Evolutionary conservation across 2,113 vertebrate species (phyloP).

Genomic region (Tichodroma muraria): DNA sequence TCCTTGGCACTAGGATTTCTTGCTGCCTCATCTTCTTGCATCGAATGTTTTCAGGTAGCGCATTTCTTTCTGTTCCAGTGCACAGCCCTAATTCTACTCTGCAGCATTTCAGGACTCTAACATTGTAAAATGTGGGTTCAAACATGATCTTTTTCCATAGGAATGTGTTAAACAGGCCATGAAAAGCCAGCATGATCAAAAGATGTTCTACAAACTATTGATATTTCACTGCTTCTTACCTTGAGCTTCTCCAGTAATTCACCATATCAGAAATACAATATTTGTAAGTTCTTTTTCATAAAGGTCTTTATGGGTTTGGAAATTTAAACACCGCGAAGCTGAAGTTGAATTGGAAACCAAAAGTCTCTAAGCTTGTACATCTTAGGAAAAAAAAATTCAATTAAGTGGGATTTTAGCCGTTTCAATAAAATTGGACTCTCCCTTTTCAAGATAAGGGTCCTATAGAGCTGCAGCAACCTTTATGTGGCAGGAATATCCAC

Average conservation of each 20-base stretch:
- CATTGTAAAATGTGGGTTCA: conserved; percentile 27
- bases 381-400: conserved; percentile 98
- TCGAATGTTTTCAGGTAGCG: background rate
- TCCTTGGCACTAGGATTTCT: background rate
- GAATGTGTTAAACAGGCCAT: conserved; percentile 62
- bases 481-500: conserved; percentile 83
- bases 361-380: conserved; percentile 95
- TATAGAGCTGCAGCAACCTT: conserved; percentile 79
- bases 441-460: conserved; percentile 93
- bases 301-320: conserved; percentile 81
- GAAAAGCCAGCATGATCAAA: conserved; percentile 51
- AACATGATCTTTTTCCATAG: conserved; percentile 45
- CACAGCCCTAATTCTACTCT: conserved; percentile 38
- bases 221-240: conserved; percentile 59
- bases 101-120: conserved; percentile 7
- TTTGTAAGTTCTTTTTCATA: conserved; percentile 88
- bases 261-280: conserved; percentile 77
- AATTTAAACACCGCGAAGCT: conserved; percentile 88
- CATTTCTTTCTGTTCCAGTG: conserved; percentile 36
- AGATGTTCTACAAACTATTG: conserved; percentile 57
- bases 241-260: conserved; percentile 47
- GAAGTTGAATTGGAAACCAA: conserved; percentile 94
- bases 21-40: background rate
- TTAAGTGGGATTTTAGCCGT: conserved; percentile 99
- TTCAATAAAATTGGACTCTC: conserved; percentile 97